Base-by-base conservation (phyloP, 2,888 invertebrate species). In the Monopis laevigella region DNA sequence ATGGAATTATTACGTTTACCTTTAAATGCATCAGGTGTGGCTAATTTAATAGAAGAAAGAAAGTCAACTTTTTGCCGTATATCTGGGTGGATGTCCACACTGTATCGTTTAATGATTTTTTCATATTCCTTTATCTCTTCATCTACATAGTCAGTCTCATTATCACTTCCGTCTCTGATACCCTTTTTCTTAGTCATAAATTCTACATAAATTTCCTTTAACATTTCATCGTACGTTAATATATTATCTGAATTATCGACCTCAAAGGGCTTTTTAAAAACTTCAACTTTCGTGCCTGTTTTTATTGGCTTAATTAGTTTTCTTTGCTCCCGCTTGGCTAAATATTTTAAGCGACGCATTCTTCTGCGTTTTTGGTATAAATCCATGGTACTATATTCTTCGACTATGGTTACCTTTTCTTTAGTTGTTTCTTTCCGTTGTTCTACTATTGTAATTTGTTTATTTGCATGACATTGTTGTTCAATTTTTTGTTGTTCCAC, bases 31-130 rank as follows among this genome's bases (percentile, higher is more conserved):
- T 72, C 68, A 42, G 80, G 75, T n/a, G 88, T 86, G 5, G 86
- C 86, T 44, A 89, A 64, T 39, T 81, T 84, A 47, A 89, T 84
- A 49, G 82, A 72, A 17, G 84, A 78, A 40, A 89, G 70, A 58
- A 89, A 89, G 11, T 83, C 68, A 11, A 84, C 58, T 58, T 89
- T 36, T 75, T 70, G 19, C 78, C 67, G 10, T 42, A 70, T 63
- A 47, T 82, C 80, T 12, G 82, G 4, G n/a, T 16, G 12, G 2
- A 12, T 13, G 7, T 24, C 12, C 7, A 8, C 38, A 5, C 57
- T 55, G 46, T 58, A 75, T 32, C 65, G 83, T 47, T 84, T 81
- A 34, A 84, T 85, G 16, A 88, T 84, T 62, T 55, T 50, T 29
- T 64, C 58, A 46, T 84, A 84, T 46, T 77, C 62, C 42, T 67